Percentiles rank a stretch among this genome's conserved stretches.
phyloP scores from a whole-genome alignment of 2,888 invertebrate species.

The Xylocampa areola region DNA sequence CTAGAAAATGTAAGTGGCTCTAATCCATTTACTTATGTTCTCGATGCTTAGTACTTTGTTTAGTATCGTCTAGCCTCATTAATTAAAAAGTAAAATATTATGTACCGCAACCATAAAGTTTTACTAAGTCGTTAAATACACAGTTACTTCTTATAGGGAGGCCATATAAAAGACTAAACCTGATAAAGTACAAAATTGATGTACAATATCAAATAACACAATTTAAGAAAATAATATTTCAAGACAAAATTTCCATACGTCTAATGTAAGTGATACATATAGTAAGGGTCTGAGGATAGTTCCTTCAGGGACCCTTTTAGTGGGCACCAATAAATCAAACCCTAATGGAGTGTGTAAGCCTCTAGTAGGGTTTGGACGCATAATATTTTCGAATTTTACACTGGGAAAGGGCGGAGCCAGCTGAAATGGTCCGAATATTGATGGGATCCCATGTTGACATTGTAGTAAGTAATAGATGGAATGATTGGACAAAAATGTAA shows the following conservation, averaged over 20 bases:
- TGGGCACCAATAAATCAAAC: slow-evolving; percentile 84
- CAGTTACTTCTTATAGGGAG: slow-evolving; percentile 4
- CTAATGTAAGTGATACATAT: slow-evolving; percentile 83
- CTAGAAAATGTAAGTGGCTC: too few species aligned
- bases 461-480: slow-evolving; percentile 64
- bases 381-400: slow-evolving; percentile 82
- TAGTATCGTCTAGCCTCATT: slow-evolving; percentile 3
- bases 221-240: slow-evolving; percentile 81
- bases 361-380: slow-evolving; percentile 73
- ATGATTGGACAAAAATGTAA: slow-evolving; percentile 60
- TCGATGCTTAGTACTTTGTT: slow-evolving; percentile 4
- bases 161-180: slow-evolving; percentile 24
- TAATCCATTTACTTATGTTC: too few species aligned
- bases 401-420: slow-evolving; percentile 69
- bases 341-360: slow-evolving; percentile 85
- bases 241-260: slow-evolving; percentile 81
- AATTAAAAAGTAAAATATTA: slow-evolving; percentile 15
- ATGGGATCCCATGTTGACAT: slow-evolving; percentile 70
- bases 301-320: slow-evolving; percentile 87
- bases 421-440: slow-evolving; percentile 71
- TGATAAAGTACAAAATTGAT: slow-evolving; percentile 36
- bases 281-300: slow-evolving; percentile 78
- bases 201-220: slow-evolving; percentile 58
- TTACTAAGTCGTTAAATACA: slow-evolving; percentile 3
- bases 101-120: slow-evolving; percentile 25